A percentile compares a stretch with the other conserved stretches of the same genome.
Evolutionary conservation across 1,140 invertebrate genomes (phyloP).

Genomic region (Holcopasites calliopsidis): DNA sequence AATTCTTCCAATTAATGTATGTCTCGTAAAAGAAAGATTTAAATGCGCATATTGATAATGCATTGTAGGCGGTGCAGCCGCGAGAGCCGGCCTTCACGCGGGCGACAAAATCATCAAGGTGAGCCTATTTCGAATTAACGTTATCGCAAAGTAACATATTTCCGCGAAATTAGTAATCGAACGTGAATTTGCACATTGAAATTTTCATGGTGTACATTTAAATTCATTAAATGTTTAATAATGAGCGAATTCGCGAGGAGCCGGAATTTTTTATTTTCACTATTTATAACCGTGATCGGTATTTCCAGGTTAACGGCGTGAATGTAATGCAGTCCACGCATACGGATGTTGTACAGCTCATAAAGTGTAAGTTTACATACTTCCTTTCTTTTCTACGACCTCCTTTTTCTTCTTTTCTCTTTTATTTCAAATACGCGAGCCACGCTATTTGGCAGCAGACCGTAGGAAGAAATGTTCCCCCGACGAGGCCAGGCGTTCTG

Average conservation of each 20-base stretch:
- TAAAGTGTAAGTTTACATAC: slow-evolving; percentile 88
- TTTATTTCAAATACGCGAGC: neutral
- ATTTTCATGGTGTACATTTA: neutral
- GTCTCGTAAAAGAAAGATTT: neutral
- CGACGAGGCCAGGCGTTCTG: neutral
- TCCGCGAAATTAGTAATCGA: neutral
- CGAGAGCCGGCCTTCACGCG: slow-evolving; percentile 93
- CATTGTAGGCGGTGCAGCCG: slow-evolving; percentile 92
- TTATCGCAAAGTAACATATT: slow-evolving; percentile 14
- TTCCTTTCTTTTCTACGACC: slow-evolving; percentile 39
- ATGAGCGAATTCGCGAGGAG: neutral
- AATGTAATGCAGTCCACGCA: slow-evolving; percentile 94
- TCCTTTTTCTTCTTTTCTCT: slow-evolving; percentile 34
- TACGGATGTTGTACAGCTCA: slow-evolving; percentile 95
- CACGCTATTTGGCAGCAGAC: neutral
- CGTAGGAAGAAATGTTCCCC: neutral
- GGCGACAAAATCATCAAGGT: slow-evolving; percentile 97
- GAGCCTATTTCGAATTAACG: slow-evolving; percentile 58
- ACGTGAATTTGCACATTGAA: neutral
- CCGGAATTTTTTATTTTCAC: neutral
- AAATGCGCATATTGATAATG: slow-evolving; percentile 22
- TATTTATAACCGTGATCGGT: slow-evolving; percentile 33
- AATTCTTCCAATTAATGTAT: neutral
- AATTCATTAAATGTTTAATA: neutral
- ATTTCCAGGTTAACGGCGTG: slow-evolving; percentile 91